Evolutionary conservation across 2,113 vertebrate species (phyloP).

Genomic region (Thymallus thymallus): DNA sequence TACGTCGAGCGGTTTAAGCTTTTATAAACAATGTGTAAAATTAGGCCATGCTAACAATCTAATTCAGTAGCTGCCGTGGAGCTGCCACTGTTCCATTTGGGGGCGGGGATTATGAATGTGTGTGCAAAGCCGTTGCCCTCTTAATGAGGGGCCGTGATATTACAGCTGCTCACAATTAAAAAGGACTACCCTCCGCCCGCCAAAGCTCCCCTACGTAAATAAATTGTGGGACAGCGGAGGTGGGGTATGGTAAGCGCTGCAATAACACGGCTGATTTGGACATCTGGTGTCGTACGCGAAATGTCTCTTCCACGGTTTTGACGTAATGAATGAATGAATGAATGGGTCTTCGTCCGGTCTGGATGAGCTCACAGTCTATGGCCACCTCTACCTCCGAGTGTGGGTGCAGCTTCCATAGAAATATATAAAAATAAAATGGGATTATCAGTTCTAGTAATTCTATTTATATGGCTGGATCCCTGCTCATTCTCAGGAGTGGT

Average conservation of each 20-base stretch:
- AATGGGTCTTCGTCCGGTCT: constrained; percentile 20
- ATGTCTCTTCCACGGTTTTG: constrained; percentile 57
- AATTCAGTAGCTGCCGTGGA: constrained; percentile 62
- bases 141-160: constrained; percentile 66
- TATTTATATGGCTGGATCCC: neutral
- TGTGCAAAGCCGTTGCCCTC: constrained; percentile 58
- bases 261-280: constrained; percentile 73
- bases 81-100: constrained; percentile 42
- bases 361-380: constrained; percentile 4
- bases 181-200: constrained; percentile 46
- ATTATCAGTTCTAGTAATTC: too few species aligned
- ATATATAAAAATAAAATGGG: too few species aligned
- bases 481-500: neutral
- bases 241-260: constrained; percentile 63
- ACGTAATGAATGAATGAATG: constrained; percentile 63
- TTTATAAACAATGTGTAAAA: constrained; percentile 68
- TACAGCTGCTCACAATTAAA: constrained; percentile 77
- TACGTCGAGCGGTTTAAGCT: constrained; percentile 66
- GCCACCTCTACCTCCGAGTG: neutral
- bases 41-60: constrained; percentile 65
- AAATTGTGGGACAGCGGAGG: constrained; percentile 66
- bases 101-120: constrained; percentile 55
- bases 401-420: neutral
- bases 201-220: constrained; percentile 69
- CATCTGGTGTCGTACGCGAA: constrained; percentile 69